Evolutionary conservation across 2,113 vertebrate genomes (phyloP).

Genomic region (Thamnaconus septentrionalis): DNA sequence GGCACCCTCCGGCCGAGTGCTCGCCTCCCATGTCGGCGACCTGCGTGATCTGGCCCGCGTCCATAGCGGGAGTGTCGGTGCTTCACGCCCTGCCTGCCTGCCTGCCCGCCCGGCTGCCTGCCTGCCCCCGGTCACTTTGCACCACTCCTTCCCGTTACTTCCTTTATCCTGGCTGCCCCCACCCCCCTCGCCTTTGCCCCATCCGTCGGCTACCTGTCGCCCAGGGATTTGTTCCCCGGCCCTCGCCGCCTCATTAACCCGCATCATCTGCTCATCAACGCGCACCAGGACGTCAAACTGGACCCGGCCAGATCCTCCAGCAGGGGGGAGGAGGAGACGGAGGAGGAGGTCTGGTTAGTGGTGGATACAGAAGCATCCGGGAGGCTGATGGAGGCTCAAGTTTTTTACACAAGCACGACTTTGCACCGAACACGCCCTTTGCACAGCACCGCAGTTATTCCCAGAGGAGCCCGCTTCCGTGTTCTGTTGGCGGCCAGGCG

Average conservation of each 20-base stretch:
- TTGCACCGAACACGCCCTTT: not conserved
- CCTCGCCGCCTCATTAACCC: constrained; percentile 72
- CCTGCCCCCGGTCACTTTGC: no score
- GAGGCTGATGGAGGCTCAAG: not conserved
- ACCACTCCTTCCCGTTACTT: no score
- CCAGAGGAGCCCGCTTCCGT: not conserved
- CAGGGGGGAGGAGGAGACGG: not conserved
- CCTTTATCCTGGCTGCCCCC: constrained; percentile 17
- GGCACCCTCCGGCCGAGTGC: constrained; percentile 49
- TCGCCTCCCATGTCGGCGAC: constrained; percentile 68
- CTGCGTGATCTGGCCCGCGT: constrained; percentile 65
- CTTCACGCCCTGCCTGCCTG: constrained; percentile 11
- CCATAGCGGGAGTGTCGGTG: constrained; percentile 55
- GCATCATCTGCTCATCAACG: constrained; percentile 67
- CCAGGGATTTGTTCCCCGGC: constrained; percentile 45
- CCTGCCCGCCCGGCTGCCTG: constrained; percentile 22
- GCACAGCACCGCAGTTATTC: constrained; percentile 30
- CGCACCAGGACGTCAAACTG: constrained; percentile 64
- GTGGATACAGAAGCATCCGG: not conserved
- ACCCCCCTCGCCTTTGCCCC: not conserved
- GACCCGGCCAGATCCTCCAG: constrained; percentile 62
- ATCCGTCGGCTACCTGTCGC: constrained; percentile 48
- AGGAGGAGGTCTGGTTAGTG: no score
- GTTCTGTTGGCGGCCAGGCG: not conserved
- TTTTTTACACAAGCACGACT: no score